Evolutionary conservation across 2,113 vertebrate genomes (phyloP), one percentile per base, ranked within the genome.

Genomic region (Albula glossodonta): DNA sequence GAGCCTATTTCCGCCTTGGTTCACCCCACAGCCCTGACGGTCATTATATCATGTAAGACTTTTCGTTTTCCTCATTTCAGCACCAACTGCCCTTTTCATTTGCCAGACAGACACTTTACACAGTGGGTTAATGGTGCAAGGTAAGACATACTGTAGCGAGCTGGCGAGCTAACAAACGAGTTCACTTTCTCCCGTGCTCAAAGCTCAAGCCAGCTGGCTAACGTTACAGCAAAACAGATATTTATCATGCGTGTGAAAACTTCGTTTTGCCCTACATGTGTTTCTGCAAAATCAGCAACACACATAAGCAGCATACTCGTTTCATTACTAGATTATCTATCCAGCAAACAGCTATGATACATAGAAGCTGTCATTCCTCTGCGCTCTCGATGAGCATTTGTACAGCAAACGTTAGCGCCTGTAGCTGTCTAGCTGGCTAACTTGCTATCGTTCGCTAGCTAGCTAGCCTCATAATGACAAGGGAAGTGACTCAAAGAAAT

Each of bases 401-500:
- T 19, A 66, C 22, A 66, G 60, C 60, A 15, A 66, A 19, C 60
- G 17, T 41, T 41, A 41, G 31, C 31, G 31, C 31, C 31, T 41
- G 31, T 41, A 41, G 31, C 31, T 41, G 31, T 41, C 31, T 41
- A 41, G 31, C 5, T 74, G n/a, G 63, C 63, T 17, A 17, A 6
- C 17, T n/a, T 22, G 22, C 63, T 13, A 70, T 70, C 17, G 2
- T 12, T 56, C 6, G 12, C 53, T 56, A 12, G 53, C 53, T 56
- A 56, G 53, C 53, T 56, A 41, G 80, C 31, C 41, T 50, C 78
- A 17, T 19, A 80, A 19, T 19, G 25, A 8, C 0, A 80, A 2
- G 2, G 9, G 13, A 81, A 81, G 50, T 51, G 51, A 81, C 9
- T 51, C 49, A 74, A 84, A 50, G 22, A 2, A 53, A 94, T 99